Percentiles rank a stretch among this genome's conserved stretches.
phyloP scores from a whole-genome alignment of 2,888 invertebrate species.

The Caenorhabditis angaria region DNA sequence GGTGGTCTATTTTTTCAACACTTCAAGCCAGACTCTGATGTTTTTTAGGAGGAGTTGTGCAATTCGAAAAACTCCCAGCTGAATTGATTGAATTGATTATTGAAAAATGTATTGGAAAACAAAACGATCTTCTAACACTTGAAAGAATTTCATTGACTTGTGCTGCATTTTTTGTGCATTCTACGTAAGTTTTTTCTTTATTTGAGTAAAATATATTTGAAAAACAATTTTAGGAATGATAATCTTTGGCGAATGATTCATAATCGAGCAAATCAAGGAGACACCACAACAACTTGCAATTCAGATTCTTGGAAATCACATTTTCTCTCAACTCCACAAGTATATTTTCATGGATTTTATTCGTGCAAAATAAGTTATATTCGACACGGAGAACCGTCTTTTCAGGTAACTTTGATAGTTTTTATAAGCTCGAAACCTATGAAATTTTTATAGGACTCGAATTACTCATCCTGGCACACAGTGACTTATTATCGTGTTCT shows the following conservation, averaged over 20 bases:
- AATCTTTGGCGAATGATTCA: neutral
- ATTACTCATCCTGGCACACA: neutral
- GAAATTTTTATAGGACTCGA: neutral
- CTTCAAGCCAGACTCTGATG: neutral
- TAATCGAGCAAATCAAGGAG: neutral
- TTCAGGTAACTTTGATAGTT: neutral
- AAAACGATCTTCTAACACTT: neutral
- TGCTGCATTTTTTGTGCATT: neutral
- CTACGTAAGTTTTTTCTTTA: neutral
- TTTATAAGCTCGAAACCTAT: no score
- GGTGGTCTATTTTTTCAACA: neutral
- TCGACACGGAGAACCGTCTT: constrained; percentile 4
- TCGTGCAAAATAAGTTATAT: constrained; percentile 6
- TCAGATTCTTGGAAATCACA: neutral
- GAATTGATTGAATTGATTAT: neutral
- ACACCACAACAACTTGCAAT: neutral
- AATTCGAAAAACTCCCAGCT: neutral
- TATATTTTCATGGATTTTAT: constrained; percentile 7
- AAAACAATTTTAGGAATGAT: constrained; percentile 4
- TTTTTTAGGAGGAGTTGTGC: neutral
- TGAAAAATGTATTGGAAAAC: neutral
- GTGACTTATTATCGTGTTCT: constrained; percentile 5
- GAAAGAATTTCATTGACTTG: constrained; percentile 6
- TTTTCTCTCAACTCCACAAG: constrained; percentile 4
- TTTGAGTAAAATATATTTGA: neutral